These are phyloP conservation scores for Trogon melanurus DNA, from an alignment of 2,113 vertebrate species.

Conservation along the genomic window DNA sequence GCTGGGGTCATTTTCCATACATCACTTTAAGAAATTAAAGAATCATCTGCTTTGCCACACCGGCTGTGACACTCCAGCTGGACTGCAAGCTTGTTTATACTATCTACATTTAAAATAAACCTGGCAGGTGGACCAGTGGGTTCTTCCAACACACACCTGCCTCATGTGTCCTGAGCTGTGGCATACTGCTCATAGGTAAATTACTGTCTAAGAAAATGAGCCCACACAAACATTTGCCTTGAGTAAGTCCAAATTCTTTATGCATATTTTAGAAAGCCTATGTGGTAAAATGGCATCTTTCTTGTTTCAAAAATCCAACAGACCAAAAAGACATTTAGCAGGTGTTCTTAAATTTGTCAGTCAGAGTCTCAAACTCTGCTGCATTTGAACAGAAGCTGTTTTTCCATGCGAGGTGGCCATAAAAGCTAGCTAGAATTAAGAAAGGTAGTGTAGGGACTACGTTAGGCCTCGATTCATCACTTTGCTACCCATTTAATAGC, in stretches of 20 bases:
- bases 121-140: neutral
- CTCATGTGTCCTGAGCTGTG: neutral
- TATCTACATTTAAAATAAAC: constrained; percentile 6
- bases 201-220: neutral
- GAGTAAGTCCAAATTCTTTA: neutral
- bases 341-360: neutral
- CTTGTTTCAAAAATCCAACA: neutral
- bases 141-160: neutral
- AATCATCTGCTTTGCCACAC: neutral
- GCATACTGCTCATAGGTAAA: neutral
- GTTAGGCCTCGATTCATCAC: neutral
- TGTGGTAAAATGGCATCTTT: neutral
- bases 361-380: neutral
- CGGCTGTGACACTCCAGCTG: neutral
- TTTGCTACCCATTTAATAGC: neutral
- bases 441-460: neutral
- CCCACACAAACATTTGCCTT: neutral
- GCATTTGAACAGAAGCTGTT: neutral
- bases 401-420: neutral
- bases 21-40: neutral
- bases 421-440: neutral
- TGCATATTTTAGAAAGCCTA: neutral
- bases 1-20: neutral
- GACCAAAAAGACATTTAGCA: neutral
- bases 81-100: neutral